phyloP scores from a whole-genome alignment of 2,797 vertebrate genomes.

The Manis pentadactyla region DNA sequence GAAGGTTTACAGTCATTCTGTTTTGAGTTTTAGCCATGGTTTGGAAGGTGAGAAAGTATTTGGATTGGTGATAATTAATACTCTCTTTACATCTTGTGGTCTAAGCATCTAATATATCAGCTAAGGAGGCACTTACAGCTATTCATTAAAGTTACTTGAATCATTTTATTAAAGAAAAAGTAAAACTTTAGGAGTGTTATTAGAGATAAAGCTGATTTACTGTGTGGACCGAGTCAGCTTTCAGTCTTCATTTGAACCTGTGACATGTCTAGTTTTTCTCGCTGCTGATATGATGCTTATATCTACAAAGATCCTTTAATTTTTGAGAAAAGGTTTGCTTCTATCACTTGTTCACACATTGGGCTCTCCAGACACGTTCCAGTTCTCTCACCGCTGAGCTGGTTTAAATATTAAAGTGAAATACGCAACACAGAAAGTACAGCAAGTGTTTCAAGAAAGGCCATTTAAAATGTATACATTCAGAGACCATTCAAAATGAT shows the following conservation, averaged over 20 bases:
- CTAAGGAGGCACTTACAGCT: background rate
- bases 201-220: background rate
- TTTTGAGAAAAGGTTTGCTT: background rate
- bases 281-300: background rate
- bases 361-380: background rate
- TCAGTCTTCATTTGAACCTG: background rate
- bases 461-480: background rate
- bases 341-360: background rate
- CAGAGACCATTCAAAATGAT: background rate
- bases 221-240: background rate
- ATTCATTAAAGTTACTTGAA: background rate
- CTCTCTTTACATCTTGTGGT: background rate
- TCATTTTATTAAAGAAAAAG: background rate
- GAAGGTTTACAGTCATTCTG: background rate
- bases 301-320: background rate
- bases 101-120: background rate
- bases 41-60: background rate
- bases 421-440: too few species aligned
- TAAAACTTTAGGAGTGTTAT: background rate
- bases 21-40: conserved; percentile 23
- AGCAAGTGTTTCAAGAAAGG: background rate
- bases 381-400: background rate
- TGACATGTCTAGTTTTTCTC: background rate
- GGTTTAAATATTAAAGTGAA: background rate
- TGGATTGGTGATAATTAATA: too few species aligned